Evolutionary conservation across 2,888 invertebrate species (phyloP).

Genomic region (Aplocera efformata): DNA sequence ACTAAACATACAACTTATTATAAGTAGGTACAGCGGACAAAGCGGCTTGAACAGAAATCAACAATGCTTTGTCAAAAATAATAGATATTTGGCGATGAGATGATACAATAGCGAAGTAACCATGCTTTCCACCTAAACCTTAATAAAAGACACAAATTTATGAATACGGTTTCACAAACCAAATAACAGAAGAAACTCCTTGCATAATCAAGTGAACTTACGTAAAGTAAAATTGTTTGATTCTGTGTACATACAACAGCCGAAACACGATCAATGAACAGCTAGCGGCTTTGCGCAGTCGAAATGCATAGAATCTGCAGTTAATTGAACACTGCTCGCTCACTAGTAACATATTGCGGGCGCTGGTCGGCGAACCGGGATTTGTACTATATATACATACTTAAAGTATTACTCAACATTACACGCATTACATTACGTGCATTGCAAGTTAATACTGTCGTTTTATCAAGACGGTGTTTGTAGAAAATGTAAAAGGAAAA

Average conservation of each 20-base stretch:
- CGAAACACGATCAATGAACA: conserved; percentile 48
- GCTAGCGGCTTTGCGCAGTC: conserved; percentile 45
- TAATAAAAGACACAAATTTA: conserved; percentile 51
- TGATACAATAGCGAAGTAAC: conserved; percentile 45
- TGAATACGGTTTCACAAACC: conserved; percentile 49
- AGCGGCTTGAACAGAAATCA: conserved; percentile 30
- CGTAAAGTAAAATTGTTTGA: conserved; percentile 37
- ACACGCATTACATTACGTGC: too few species aligned
- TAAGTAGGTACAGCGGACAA: conserved; percentile 24
- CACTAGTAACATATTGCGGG: conserved; percentile 47
- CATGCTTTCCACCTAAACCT: conserved; percentile 64
- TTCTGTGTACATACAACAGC: conserved; percentile 43
- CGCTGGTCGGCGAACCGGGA: conserved; percentile 18
- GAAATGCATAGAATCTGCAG: conserved; percentile 27
- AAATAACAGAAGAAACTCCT: conserved; percentile 34
- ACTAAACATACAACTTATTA: conserved; percentile 25
- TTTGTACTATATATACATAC: conserved; percentile 46
- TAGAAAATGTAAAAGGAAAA: too few species aligned
- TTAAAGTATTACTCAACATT: background rate
- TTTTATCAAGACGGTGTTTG: too few species aligned
- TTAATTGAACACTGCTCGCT: conserved; percentile 37
- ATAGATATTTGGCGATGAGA: conserved; percentile 36
- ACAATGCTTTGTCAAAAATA: conserved; percentile 27
- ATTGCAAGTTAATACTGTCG: conserved; percentile 13
- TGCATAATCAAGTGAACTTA: conserved; percentile 39